Conservation (phyloP, 2,113 vertebrate genomes). For the Elgaria multicarinata region DNA sequence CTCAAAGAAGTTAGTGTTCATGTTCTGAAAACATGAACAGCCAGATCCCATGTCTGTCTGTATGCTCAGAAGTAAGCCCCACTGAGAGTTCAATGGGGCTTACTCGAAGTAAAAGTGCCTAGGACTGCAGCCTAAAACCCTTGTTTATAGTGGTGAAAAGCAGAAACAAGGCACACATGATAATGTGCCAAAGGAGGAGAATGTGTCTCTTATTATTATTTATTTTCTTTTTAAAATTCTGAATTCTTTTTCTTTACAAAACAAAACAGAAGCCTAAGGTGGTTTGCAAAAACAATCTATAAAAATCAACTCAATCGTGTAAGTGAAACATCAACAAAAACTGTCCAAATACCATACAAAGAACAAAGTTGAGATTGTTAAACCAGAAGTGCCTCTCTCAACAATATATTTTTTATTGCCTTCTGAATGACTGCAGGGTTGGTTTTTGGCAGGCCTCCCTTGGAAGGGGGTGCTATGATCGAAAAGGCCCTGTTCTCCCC, state of each 20-base stretch:
- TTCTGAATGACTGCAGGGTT: not conserved
- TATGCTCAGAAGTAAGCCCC: not conserved
- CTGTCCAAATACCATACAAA: not conserved
- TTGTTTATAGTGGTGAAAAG: not conserved
- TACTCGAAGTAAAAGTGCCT: not conserved
- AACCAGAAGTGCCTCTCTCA: not conserved
- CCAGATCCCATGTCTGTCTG: not conserved
- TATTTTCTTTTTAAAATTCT: not conserved
- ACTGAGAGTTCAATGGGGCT: not conserved
- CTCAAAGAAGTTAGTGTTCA: not conserved
- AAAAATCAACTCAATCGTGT: not conserved
- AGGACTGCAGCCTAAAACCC: not conserved
- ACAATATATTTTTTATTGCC: not conserved
- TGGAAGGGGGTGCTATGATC: not conserved
- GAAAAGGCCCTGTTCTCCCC: not conserved
- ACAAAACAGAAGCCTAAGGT: not conserved
- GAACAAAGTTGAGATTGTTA: not conserved
- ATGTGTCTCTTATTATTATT: not conserved
- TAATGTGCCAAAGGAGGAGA: not conserved
- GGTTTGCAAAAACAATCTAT: not conserved
- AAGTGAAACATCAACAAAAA: not conserved
- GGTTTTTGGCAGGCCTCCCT: not conserved
- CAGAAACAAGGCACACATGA: not conserved
- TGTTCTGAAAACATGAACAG: not conserved
- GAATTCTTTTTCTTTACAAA: not conserved